Conservation (phyloP, 1,140 invertebrate species). For the Polypedilum vanderplanki region DNA sequence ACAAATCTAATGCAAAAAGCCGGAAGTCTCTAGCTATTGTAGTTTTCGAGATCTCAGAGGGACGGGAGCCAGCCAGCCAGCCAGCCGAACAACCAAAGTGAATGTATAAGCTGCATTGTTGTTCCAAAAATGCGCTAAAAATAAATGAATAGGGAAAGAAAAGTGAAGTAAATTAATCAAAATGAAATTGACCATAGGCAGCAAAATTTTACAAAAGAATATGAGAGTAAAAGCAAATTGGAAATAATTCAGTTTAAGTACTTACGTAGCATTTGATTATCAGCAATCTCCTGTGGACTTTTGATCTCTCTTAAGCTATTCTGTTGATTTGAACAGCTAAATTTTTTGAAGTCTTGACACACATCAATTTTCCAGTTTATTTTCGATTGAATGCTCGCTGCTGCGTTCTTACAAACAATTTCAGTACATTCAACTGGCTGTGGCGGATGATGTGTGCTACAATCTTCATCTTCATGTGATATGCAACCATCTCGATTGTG, state of each 20-base stretch:
- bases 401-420: slow-evolving; percentile 39
- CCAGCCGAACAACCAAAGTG: too few species aligned
- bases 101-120: too few species aligned
- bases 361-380: slow-evolving; percentile 45
- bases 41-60: too few species aligned
- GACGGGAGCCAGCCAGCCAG: too few species aligned
- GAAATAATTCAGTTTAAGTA: neutral
- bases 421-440: slow-evolving; percentile 39
- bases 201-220: neutral
- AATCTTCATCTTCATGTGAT: slow-evolving; percentile 46
- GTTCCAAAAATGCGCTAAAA: too few species aligned
- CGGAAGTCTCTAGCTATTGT: too few species aligned
- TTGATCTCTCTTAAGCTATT: slow-evolving; percentile 36
- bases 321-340: slow-evolving; percentile 46
- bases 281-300: slow-evolving; percentile 42
- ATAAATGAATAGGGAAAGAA: too few species aligned
- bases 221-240: neutral
- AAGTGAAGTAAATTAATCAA: neutral
- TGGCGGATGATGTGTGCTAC: slow-evolving; percentile 36
- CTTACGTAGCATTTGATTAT: slow-evolving; percentile 43
- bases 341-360: slow-evolving; percentile 57
- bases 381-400: slow-evolving; percentile 40
- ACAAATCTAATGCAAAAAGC: too few species aligned
- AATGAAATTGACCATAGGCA: neutral
- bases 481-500: slow-evolving; percentile 44